Conservation (phyloP, 1,140 invertebrate species). For the Drosophila bocki region DNA sequence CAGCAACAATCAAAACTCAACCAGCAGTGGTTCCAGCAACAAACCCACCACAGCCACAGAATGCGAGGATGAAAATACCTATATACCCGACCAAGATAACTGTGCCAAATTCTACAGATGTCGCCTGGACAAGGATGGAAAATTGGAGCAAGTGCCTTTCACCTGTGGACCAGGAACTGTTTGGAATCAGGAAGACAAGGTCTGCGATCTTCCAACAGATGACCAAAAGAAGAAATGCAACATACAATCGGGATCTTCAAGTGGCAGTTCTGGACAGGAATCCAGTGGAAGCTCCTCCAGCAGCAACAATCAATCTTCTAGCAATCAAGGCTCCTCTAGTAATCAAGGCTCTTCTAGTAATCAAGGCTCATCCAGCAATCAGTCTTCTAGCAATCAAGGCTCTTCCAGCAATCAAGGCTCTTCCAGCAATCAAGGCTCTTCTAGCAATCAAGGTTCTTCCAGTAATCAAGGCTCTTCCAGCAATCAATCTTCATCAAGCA, state of each 20-base stretch:
- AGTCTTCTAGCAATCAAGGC: slow-evolving; percentile 36
- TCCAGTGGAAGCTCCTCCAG: slow-evolving; percentile 28
- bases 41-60: slow-evolving; percentile 74
- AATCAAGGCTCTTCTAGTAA: slow-evolving; percentile 25
- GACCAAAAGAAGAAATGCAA: slow-evolving; percentile 87
- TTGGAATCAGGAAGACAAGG: slow-evolving; percentile 85
- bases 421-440: slow-evolving; percentile 25
- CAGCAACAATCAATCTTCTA: slow-evolving; percentile 23
- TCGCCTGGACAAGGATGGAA: slow-evolving; percentile 86
- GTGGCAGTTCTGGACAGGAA: slow-evolving; percentile 36
- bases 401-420: slow-evolving; percentile 24
- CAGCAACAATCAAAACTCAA: slow-evolving; percentile 35
- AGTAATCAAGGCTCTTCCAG: slow-evolving; percentile 10
- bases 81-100: slow-evolving; percentile 84
- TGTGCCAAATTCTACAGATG: slow-evolving; percentile 89
- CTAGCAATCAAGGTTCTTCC: slow-evolving; percentile 8
- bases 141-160: slow-evolving; percentile 87
- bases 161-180: slow-evolving; percentile 88
- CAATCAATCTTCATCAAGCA: slow-evolving; percentile 2
- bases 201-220: slow-evolving; percentile 87
- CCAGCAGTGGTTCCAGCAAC: slow-evolving; percentile 35
- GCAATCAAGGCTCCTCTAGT: slow-evolving; percentile 20
- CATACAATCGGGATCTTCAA: slow-evolving; percentile 79
- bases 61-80: slow-evolving; percentile 86
- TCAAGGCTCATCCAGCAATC: slow-evolving; percentile 18